A percentile compares a stretch with the other conserved stretches of the same genome.
phyloP scores from a whole-genome alignment of 2,113 vertebrate species.

The Beaufortia kweichowensis region DNA sequence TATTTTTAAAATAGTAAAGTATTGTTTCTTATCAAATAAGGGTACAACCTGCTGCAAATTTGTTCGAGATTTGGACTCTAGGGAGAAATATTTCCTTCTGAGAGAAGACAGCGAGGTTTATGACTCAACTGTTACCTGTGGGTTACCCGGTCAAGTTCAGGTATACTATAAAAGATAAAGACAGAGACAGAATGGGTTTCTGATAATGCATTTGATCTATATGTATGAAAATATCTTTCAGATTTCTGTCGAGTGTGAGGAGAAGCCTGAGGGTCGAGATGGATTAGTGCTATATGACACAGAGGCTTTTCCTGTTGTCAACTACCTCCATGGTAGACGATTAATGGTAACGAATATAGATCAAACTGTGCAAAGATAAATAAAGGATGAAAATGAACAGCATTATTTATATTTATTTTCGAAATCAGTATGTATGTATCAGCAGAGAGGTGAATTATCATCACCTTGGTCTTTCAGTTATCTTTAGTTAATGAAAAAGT shows the following conservation, averaged over 20 bases:
- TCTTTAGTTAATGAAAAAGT: no score
- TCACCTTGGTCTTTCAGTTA: no score
- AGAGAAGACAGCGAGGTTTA: neutral
- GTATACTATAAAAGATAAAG: neutral
- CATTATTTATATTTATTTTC: no score
- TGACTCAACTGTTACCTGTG: neutral
- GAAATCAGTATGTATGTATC: no score
- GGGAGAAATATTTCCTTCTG: neutral
- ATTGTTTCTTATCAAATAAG: neutral
- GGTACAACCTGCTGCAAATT: conserved; percentile 4
- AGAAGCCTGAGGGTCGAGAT: neutral
- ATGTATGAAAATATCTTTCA: conserved; percentile 6
- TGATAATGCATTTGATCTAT: neutral
- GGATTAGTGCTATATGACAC: neutral
- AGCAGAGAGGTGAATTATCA: no score
- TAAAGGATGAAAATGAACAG: no score
- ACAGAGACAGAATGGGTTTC: neutral
- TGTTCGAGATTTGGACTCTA: neutral
- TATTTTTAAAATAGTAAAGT: neutral
- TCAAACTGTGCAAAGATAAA: no score
- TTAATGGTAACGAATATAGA: no score
- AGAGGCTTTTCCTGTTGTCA: neutral
- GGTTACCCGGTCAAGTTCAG: neutral
- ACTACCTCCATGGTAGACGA: no score
- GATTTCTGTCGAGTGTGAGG: conserved; percentile 14